A percentile compares a stretch with the other conserved stretches of the same genome.
These are phyloP conservation scores for Grallaria varia DNA, from an alignment of 2,113 vertebrate genomes.

Conservation along the genomic window DNA sequence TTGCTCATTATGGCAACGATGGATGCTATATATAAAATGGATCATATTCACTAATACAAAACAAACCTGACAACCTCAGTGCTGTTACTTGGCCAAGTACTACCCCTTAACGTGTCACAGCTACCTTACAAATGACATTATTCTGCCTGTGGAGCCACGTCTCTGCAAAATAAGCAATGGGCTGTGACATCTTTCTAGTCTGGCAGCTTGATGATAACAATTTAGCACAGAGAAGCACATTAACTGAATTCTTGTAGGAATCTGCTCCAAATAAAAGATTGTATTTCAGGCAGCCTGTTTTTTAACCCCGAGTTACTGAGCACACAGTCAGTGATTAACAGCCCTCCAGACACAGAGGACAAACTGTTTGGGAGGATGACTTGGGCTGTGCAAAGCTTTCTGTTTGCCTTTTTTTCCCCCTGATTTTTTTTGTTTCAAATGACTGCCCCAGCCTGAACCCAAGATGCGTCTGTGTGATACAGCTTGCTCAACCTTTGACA, in stretches of 20 bases:
- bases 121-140: neutral
- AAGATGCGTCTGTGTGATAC: neutral
- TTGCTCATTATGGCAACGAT: neutral
- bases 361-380: neutral
- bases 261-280: neutral
- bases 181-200: neutral
- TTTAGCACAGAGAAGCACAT: neutral
- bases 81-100: neutral
- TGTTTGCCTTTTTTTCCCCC: neutral
- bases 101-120: neutral
- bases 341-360: neutral
- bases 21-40: neutral
- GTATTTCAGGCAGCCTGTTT: neutral
- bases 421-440: neutral
- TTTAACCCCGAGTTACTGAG: neutral
- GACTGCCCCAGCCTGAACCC: neutral
- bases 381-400: neutral
- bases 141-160: neutral
- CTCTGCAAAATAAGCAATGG: neutral
- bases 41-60: neutral
- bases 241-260: neutral
- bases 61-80: neutral
- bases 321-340: neutral
- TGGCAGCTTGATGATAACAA: neutral
- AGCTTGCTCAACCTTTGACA: constrained; percentile 60